Evolutionary conservation across 92 coral and sea anemone genomes (phyloP), one percentile per base, ranked within the genome.

Genomic region (Isaurus tuberculatus): DNA sequence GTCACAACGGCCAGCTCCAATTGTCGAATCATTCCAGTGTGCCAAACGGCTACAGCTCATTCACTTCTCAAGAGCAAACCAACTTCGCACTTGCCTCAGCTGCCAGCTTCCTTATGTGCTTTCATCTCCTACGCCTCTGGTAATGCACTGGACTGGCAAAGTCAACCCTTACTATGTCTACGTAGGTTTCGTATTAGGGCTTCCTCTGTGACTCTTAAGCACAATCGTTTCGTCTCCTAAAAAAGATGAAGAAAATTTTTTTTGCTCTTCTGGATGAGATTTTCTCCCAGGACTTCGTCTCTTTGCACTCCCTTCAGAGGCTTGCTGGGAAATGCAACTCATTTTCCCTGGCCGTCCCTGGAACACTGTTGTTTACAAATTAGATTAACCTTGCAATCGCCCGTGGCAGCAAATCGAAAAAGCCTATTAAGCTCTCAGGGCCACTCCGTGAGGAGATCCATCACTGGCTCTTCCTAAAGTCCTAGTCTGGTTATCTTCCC

Each of bases 241-340:
- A 32, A 11, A 17, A 19, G 23, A 68, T 32, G 27, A 68, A 33
- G 26, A 2, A 32, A 19, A 68, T 15, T 19, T 33, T 68, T n/a
- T 25, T 68, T 3, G 10, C 48, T 68, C 48, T 68, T 14, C n/a
- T 65, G 26, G 26, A 32, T 16, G 11, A 32, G 23, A 1, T 33
- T 1, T 26, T 68, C 26, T 33, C 48, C 48, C 9, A 32, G 23
- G n/a, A 3, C 2, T 2, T 2, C 22, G 15, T 31, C 42, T 29
- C 37, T 30, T 29, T 65, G 42, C 17, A 65, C 11, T 11, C 83
- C 37, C 79, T 89, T 16, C 89, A 85, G 28, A 65, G 86, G 1
- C 73, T 89, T 2, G 61, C 86, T 11, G 87, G 92, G 25, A 84
- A 88, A 22, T 88, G 91, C 63, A 74, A 6, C 34, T 88, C 84